Evolutionary conservation across 2,888 invertebrate species (phyloP).

Genomic region (Sycophila texana): DNA sequence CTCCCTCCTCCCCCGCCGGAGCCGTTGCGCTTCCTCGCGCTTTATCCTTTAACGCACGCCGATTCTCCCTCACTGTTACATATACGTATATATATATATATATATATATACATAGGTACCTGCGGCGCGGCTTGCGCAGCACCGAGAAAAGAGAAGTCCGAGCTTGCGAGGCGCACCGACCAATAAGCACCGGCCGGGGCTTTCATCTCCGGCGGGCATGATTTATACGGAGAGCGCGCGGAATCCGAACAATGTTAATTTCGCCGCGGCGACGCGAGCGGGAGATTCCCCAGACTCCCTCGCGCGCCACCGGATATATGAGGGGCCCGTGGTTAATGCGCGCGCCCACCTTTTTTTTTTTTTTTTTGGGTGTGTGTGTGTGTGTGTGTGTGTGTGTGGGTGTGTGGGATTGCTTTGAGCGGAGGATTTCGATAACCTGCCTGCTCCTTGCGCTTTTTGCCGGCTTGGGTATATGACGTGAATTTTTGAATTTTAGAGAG

Average conservation of each 20-base stretch:
- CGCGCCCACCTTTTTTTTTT: not conserved
- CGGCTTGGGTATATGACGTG: too few species aligned
- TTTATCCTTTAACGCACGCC: constrained; percentile 29
- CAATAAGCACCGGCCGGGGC: constrained; percentile 45
- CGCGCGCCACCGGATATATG: constrained; percentile 20
- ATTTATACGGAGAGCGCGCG: constrained; percentile 66
- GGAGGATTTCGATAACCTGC: too few species aligned
- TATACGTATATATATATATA: too few species aligned
- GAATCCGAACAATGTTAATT: constrained; percentile 74
- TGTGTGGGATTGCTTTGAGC: constrained; percentile 18
- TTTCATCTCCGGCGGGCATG: constrained; percentile 59
- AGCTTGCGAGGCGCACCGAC: constrained; percentile 24
- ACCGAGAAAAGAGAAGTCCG: constrained; percentile 12
- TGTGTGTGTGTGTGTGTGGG: not conserved
- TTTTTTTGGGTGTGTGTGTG: not conserved
- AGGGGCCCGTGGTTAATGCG: not conserved
- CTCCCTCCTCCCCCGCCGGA: constrained; percentile 5
- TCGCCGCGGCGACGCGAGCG: constrained; percentile 63
- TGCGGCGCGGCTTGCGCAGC: too few species aligned
- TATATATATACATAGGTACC: too few species aligned
- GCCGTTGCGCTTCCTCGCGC: too few species aligned
- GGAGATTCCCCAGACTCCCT: constrained; percentile 42
- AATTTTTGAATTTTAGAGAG: too few species aligned
- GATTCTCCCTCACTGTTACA: constrained; percentile 6
- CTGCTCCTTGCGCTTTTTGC: not conserved